phyloP scores from a whole-genome alignment of 2,888 invertebrate genomes.

The Tubiluchus corallicola region DNA sequence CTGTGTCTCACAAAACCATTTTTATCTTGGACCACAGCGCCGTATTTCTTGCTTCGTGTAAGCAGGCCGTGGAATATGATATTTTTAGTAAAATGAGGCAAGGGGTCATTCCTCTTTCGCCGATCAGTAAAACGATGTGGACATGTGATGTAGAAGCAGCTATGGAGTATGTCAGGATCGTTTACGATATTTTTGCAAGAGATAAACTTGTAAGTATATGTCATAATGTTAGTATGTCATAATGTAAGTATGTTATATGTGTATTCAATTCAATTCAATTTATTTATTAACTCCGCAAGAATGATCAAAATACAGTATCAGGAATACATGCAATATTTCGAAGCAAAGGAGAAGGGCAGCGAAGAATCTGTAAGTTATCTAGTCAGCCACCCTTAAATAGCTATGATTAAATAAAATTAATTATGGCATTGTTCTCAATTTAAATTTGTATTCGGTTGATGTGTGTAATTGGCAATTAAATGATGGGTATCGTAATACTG shows the following conservation, averaged over 20 bases:
- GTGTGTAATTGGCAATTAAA: no score
- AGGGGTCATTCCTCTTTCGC: constrained; percentile 45
- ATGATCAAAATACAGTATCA: no score
- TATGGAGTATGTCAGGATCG: constrained; percentile 85
- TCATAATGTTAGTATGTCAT: constrained; percentile 15
- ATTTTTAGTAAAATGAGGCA: constrained; percentile 42
- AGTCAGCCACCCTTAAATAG: no score
- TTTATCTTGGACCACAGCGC: constrained; percentile 87
- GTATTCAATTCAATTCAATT: no score
- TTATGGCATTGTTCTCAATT: no score
- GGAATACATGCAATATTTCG: no score
- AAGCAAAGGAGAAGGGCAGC: no score
- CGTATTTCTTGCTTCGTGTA: constrained; percentile 66
- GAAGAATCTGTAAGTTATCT: no score
- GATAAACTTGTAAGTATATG: constrained; percentile 49
- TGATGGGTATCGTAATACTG: no score
- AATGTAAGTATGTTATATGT: neutral
- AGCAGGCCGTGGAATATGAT: constrained; percentile 65
- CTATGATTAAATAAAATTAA: no score
- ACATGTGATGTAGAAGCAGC: constrained; percentile 86
- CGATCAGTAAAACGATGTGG: constrained; percentile 82
- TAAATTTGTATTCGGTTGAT: no score
- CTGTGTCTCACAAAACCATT: constrained; percentile 78
- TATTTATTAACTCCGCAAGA: no score
- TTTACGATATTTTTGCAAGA: constrained; percentile 88